Evolutionary conservation across 2,888 invertebrate species (phyloP).

Genomic region (Athrips mouffetella): DNA sequence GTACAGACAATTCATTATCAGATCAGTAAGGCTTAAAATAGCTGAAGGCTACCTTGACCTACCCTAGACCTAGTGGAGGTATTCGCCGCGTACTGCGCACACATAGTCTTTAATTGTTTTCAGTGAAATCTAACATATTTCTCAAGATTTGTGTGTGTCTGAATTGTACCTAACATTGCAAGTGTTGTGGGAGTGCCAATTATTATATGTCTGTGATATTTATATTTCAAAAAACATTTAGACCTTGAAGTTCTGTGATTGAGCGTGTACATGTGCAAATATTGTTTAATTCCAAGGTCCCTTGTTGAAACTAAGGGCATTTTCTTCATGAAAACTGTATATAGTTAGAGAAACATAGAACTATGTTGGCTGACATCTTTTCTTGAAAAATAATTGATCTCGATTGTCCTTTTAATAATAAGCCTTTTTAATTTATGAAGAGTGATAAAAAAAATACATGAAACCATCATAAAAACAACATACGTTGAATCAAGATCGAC

Average conservation of each 20-base stretch:
- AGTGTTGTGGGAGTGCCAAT: neutral
- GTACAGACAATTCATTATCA: conserved; percentile 1
- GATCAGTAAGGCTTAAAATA: neutral
- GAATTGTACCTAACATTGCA: neutral
- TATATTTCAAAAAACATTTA: neutral
- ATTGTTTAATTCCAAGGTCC: conserved; percentile 24
- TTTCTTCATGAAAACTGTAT: too few species aligned
- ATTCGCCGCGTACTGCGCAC: neutral
- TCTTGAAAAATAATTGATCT: too few species aligned
- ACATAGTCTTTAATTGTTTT: neutral
- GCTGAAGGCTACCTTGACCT: neutral
- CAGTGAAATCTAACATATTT: conserved; percentile 3
- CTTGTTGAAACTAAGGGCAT: neutral
- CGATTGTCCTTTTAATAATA: too few species aligned
- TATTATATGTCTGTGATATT: neutral
- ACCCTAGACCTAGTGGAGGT: neutral
- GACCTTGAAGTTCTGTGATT: neutral
- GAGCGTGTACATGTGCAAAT: conserved; percentile 1
- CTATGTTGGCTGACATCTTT: too few species aligned
- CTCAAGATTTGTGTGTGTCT: neutral
- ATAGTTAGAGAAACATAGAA: too few species aligned
- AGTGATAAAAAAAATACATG: too few species aligned
- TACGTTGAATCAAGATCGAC: too few species aligned
- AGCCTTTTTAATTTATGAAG: too few species aligned
- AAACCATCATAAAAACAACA: too few species aligned